Evolutionary conservation across 2,888 invertebrate genomes (phyloP), one percentile per base, ranked within the genome.

Genomic region (Acanthopleura granulata): DNA sequence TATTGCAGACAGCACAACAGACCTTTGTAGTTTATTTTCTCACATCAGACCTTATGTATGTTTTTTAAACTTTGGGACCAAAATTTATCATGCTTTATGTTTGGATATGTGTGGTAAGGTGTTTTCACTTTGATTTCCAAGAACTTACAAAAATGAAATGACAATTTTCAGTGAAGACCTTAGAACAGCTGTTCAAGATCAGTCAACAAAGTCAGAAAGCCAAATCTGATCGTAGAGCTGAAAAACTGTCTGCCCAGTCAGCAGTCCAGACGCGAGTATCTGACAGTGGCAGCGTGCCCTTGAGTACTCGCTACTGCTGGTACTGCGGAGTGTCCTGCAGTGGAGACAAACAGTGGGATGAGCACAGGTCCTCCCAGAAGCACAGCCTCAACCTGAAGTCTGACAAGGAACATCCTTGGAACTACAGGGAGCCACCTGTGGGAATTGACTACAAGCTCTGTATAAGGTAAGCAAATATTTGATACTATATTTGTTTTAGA

Each of bases 381-480:
- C 90, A 90, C 79, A 85, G 78, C 72, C 83, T 84, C 74, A 89
- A 89, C 74, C 85, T 89, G 15, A 87, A 87, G 79, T 86, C 85
- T 0, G 89, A 89, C 78, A 84, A 83, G 49, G 89, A 89, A 66
- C 87, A 87, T 72, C 88, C 88, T 83, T 90, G 89, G 89, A 90
- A 89, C 79, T 87, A 81, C 81, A 78, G 89, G 50, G 88, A 88
- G 73, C 89, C 89, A 27, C 88, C 89, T 0, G 88, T 88, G 89
- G 86, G 83, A 0, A 78, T 84, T 0, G 78, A 75, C 71, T 87
- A 85, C 72, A 80, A 81, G 66, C 81, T 89, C 11, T 89, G 89
- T 81, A 49, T 74, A 25, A 84, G 77, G 88, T 88, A 78, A 80
- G 84, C 50, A 4, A 57, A 57, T 6, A 57, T 57, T 18, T 57